phyloP scores from a whole-genome alignment of 1,140 invertebrate species.

The Batillaria attramentaria region DNA sequence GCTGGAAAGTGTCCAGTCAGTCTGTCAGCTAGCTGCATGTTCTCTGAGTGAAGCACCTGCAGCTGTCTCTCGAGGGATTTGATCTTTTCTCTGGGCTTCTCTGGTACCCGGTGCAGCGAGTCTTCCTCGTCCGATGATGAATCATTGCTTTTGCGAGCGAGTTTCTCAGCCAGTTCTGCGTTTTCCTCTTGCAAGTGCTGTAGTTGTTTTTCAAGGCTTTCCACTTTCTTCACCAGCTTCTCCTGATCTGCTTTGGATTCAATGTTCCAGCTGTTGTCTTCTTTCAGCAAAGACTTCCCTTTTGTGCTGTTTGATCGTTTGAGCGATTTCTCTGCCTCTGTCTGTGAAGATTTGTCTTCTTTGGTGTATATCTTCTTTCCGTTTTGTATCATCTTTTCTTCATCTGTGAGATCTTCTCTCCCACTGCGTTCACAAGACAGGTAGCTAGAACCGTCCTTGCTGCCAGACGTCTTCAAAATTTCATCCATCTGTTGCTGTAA shows the following conservation, averaged over 20 bases:
- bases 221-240: conserved; percentile 28
- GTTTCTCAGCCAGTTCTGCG: conserved; percentile 29
- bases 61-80: conserved; percentile 42
- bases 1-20: conserved; percentile 38
- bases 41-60: conserved; percentile 48
- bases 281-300: neutral
- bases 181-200: conserved; percentile 42
- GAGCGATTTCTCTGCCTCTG: neutral
- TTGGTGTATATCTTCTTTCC: neutral
- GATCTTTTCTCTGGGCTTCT: conserved; percentile 29
- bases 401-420: neutral
- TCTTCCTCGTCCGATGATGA: conserved; percentile 25
- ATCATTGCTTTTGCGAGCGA: neutral
- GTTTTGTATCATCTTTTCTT: neutral
- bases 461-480: conserved; percentile 3
- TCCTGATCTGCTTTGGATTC: conserved; percentile 7
- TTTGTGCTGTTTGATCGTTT: neutral
- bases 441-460: too few species aligned
- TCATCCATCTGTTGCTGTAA: conserved; percentile 40
- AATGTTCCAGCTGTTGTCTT: too few species aligned
- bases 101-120: neutral
- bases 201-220: conserved; percentile 29
- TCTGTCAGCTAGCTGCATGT: conserved; percentile 45
- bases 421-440: too few species aligned
- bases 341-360: conserved; percentile 5